Conservation (phyloP, 2,797 vertebrate genomes). For the Buphagus erythrorhynchus region DNA sequence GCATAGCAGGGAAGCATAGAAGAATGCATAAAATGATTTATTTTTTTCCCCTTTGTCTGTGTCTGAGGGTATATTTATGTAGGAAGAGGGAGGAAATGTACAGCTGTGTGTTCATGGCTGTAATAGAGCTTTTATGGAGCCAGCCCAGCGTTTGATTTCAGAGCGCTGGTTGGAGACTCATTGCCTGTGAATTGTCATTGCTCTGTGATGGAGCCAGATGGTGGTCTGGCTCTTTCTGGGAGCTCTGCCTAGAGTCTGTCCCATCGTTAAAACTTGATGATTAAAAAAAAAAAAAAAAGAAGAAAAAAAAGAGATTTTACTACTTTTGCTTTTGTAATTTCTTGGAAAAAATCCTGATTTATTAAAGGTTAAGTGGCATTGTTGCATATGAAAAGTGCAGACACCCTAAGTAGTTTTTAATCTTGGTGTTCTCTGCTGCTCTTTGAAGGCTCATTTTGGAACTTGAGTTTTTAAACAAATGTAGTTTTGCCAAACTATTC, state of each 20-base stretch:
- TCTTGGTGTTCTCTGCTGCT: conserved; percentile 11
- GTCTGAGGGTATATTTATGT: not conserved
- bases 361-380: not conserved
- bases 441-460: conserved; percentile 37
- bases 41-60: not conserved
- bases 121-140: not conserved
- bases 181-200: conserved; percentile 28
- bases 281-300: not conserved
- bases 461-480: conserved; percentile 29
- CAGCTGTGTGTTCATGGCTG: conserved; percentile 1
- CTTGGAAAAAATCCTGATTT: not conserved
- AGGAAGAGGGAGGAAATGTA: not conserved
- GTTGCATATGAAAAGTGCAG: not conserved
- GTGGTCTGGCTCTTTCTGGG: conserved; percentile 47
- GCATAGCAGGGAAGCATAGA: not conserved
- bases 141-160: not conserved
- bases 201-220: conserved; percentile 43
- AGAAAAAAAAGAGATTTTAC: not conserved
- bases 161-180: not conserved
- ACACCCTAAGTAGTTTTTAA: not conserved
- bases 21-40: not conserved
- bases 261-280: not conserved
- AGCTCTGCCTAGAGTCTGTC: not conserved
- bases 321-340: conserved; percentile 25
- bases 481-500: not conserved